These are phyloP conservation scores for Pelvicachromis taeniatus DNA, from an alignment of 2,113 vertebrate genomes.

Conservation along the genomic window DNA sequence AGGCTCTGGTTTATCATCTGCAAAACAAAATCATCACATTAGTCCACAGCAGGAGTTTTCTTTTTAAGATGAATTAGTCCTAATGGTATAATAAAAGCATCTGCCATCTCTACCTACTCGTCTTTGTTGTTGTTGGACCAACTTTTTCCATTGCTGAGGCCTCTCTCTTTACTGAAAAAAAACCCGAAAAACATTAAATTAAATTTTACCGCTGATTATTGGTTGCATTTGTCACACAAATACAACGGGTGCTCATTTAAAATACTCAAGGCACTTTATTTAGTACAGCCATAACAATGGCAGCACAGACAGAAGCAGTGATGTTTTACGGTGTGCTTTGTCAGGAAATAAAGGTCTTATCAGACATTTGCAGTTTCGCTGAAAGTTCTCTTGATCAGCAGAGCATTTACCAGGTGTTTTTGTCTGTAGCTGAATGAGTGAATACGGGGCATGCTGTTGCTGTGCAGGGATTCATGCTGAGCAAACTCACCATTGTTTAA, in stretches of 20 bases:
- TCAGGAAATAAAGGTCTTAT: neutral
- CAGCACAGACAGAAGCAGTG: neutral
- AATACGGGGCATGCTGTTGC: neutral
- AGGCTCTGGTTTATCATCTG: constrained; percentile 69
- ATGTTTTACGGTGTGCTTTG: neutral
- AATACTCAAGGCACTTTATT: neutral
- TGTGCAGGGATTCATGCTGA: neutral
- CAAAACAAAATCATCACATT: neutral
- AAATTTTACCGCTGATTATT: neutral
- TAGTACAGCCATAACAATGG: neutral
- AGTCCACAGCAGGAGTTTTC: neutral
- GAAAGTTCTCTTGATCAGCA: neutral
- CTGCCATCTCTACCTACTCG: constrained; percentile 54
- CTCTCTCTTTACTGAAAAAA: constrained; percentile 46
- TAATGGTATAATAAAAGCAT: neutral
- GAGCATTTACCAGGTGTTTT: neutral
- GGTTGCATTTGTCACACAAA: neutral
- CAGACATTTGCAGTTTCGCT: neutral
- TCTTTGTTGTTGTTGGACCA: constrained; percentile 26
- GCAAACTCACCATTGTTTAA: neutral
- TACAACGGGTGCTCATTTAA: neutral
- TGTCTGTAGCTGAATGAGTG: neutral
- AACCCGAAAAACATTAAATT: neutral
- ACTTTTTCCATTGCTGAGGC: constrained; percentile 67
- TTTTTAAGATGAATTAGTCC: neutral